A percentile compares a stretch with the other conserved stretches of the same genome.
Evolutionary conservation across 1,140 invertebrate genomes (phyloP).

Genomic region (Elymnias hypermnestra): DNA sequence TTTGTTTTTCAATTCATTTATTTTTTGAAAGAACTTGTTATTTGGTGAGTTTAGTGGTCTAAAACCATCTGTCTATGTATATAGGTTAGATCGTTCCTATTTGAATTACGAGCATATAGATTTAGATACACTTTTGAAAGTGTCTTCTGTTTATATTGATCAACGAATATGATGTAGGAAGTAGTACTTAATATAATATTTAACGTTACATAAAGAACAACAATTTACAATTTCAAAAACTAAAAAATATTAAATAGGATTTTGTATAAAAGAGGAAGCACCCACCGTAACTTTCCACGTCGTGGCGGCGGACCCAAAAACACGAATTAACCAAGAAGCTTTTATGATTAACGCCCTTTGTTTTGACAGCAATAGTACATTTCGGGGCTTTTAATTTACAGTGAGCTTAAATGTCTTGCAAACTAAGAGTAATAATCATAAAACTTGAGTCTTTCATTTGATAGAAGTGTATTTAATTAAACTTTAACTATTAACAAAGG

Average conservation of each 20-base stretch:
- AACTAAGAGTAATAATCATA: neutral
- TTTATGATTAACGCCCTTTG: constrained; percentile 14
- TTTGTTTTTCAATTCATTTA: no score
- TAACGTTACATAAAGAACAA: no score
- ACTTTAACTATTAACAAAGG: neutral
- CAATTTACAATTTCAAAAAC: no score
- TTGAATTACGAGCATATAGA: no score
- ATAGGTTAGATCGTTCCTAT: no score
- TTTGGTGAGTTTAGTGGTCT: no score
- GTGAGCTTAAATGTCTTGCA: neutral
- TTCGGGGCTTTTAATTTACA: neutral
- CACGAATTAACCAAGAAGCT: constrained; percentile 8
- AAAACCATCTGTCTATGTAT: no score
- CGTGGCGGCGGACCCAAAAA: neutral
- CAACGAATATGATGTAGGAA: no score
- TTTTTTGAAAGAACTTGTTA: no score
- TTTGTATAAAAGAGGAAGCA: neutral
- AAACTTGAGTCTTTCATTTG: neutral
- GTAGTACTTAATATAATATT: no score
- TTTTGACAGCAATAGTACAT: constrained; percentile 13
- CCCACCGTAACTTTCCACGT: constrained; percentile 1
- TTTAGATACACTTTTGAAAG: no score
- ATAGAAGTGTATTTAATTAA: neutral
- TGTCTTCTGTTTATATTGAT: no score
- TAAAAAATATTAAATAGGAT: neutral